Evolutionary conservation across 2,113 vertebrate species (phyloP), one percentile per base, ranked within the genome.

Genomic region (Sminthopsis crassicaudata): DNA sequence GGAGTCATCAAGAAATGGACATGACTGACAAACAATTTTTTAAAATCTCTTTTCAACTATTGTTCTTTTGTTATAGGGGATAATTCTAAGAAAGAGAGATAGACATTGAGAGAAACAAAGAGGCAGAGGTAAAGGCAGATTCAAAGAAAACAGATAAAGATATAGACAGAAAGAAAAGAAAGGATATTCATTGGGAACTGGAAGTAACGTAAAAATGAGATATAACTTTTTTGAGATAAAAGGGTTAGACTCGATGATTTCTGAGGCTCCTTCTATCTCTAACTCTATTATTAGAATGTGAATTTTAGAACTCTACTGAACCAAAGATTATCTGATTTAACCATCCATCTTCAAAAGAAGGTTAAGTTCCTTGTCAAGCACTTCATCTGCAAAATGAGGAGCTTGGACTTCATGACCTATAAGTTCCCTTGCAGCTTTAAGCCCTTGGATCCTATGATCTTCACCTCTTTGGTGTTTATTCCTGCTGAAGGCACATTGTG

Each of bases 371-470:
- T 42, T 42, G 67, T n/a, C 36, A 84, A n/a, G 42, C 67, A 42
- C 67, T 84, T 84, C 67, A 84, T 84, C n/a, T 42, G 67, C 67
- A 84, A 84, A 84, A 84, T 84, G 67, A 84, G n/a, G 67, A n/a
- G n/a, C 67, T 84, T 42, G n/a, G 5, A 42, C 19, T 84, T 8
- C 42, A 84, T 84, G 67, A 84, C 67, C 67, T 42, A 19, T n/a
- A 22, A 84, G 67, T 42, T 84, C 36, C 67, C 67, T 84, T 42
- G n/a, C 36, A 84, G n/a, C 67, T 84, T 19, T 84, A 84, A 84
- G 67, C 67, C n/a, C n/a, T 84, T n/a, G 67, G n/a, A 84, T 84
- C 67, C 67, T 84, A n/a, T 84, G n/a, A 84, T 84, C 67, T 84
- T 23, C 67, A 84, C 67, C n/a, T 84, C 67, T 84, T 84, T 42